Percentiles rank a stretch among this genome's conserved stretches.
phyloP scores from a whole-genome alignment of 2,113 vertebrate genomes.

The Entomyzon cyanotis region DNA sequence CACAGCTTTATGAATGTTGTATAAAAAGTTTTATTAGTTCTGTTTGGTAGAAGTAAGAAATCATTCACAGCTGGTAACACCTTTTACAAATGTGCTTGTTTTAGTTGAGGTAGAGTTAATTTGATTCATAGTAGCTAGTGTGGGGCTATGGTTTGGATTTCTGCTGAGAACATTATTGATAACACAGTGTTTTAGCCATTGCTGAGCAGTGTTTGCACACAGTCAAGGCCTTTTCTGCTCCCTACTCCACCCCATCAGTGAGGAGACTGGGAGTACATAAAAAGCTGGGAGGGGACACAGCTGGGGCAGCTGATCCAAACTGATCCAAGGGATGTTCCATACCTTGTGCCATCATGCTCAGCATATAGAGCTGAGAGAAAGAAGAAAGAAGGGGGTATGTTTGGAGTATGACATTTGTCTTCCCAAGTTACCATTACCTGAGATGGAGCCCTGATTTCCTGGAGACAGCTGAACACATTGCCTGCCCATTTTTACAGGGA shows the following conservation, averaged over 20 bases:
- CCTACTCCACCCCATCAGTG: not conserved
- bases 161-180: not conserved
- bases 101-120: not conserved
- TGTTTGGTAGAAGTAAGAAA: slow-evolving; percentile 36
- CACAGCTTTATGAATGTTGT: not conserved
- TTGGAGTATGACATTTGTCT: not conserved
- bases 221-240: not conserved
- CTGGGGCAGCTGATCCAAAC: not conserved
- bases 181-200: not conserved
- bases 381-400: not conserved
- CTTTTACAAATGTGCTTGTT: not conserved
- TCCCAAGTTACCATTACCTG: not conserved
- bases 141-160: not conserved
- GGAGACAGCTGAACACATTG: not conserved
- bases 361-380: not conserved
- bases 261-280: not conserved
- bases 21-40: not conserved
- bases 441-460: not conserved
- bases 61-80: not conserved
- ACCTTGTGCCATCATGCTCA: not conserved
- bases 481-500: not conserved
- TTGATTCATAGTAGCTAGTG: not conserved
- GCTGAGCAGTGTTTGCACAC: not conserved
- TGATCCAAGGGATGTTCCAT: not conserved
- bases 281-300: not conserved